Conservation (phyloP, 92 coral and sea anemone genomes). For the Nematostella vectensis region DNA sequence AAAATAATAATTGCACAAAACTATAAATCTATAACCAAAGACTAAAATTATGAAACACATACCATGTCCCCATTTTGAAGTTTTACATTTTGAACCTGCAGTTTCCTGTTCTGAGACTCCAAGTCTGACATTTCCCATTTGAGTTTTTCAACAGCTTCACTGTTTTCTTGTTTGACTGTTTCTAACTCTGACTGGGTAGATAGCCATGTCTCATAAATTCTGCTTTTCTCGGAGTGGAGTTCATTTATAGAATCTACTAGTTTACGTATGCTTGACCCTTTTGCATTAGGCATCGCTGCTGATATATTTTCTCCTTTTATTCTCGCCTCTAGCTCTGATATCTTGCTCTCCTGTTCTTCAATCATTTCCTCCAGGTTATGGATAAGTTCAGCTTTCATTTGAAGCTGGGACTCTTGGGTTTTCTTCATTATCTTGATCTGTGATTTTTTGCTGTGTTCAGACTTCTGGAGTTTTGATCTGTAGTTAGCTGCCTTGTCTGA, state of each 20-base stretch:
- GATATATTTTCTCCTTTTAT: constrained; percentile 48
- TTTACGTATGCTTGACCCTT: constrained; percentile 65
- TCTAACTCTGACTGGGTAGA: constrained; percentile 90
- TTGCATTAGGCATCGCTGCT: constrained; percentile 20
- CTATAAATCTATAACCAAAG: too few species aligned
- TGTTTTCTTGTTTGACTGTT: constrained; percentile 59
- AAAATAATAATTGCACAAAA: too few species aligned
- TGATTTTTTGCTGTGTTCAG: constrained; percentile 81
- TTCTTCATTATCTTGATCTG: constrained; percentile 92
- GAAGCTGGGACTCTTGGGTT: constrained; percentile 79
- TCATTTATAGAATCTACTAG: constrained; percentile 79
- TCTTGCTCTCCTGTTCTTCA: constrained; percentile 74
- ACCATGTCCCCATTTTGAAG: constrained; percentile 45
- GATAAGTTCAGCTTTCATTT: constrained; percentile 79
- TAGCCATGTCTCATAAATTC: constrained; percentile 72
- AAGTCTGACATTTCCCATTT: constrained; percentile 52
- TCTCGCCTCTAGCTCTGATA: constrained; percentile 53
- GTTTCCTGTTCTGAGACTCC: constrained; percentile 48
- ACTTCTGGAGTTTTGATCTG: constrained; percentile 66
- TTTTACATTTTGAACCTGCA: constrained; percentile 56
- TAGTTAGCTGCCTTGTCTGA: constrained; percentile 82
- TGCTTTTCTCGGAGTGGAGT: constrained; percentile 67
- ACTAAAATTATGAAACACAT: too few species aligned
- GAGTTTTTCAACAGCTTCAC: constrained; percentile 31
- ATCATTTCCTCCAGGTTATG: constrained; percentile 74